Conservation (phyloP, 2,797 vertebrate genomes). For the Tarsius wallacei region DNA sequence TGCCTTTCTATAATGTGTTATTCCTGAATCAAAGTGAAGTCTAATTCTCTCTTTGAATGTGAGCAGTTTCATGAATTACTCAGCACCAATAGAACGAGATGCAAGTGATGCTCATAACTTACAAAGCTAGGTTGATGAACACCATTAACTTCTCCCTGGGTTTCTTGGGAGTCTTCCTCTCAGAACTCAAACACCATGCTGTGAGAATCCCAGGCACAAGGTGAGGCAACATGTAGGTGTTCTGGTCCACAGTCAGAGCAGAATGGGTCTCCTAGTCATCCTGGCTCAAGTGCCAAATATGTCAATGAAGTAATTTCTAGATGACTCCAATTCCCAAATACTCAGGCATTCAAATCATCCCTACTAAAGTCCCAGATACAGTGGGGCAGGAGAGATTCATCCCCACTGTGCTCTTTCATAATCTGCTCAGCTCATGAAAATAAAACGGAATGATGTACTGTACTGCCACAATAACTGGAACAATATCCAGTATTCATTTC, state of each 20-base stretch:
- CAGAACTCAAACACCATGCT: background rate
- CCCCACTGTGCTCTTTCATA: background rate
- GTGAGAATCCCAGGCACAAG: background rate
- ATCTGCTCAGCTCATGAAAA: background rate
- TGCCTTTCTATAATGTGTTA: background rate
- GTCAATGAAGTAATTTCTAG: background rate
- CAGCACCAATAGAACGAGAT: background rate
- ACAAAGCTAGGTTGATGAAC: background rate
- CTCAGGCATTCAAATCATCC: background rate
- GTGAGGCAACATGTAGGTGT: background rate
- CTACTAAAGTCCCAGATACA: background rate
- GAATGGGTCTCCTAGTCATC: background rate
- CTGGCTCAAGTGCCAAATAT: background rate
- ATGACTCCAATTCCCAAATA: background rate
- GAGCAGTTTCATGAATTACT: background rate
- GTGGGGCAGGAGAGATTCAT: background rate
- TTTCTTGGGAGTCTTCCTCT: background rate
- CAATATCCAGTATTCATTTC: background rate
- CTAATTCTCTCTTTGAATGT: background rate
- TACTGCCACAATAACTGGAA: background rate
- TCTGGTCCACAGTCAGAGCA: background rate
- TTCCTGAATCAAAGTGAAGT: background rate
- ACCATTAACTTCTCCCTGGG: background rate
- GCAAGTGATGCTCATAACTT: background rate
- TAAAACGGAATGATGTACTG: background rate